A percentile compares a stretch with the other conserved stretches of the same genome.
Conservation (phyloP, 2,888 invertebrate species). For the Crossocerus cetratus region DNA sequence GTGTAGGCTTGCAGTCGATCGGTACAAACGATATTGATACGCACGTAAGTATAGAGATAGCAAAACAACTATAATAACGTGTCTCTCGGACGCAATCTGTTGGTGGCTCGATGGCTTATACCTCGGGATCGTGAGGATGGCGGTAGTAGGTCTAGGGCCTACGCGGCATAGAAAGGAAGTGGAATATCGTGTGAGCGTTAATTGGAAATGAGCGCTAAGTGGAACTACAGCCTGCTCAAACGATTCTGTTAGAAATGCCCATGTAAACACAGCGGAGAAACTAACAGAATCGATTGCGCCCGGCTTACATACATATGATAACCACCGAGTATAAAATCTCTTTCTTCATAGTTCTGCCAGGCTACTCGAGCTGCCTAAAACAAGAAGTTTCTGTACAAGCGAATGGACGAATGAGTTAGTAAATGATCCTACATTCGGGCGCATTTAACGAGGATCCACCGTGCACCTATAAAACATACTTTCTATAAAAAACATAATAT, state of each 20-base stretch:
- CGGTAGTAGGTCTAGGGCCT: no score
- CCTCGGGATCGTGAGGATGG: no score
- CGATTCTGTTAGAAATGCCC: no score
- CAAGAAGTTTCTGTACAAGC: not conserved
- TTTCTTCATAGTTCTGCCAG: not conserved
- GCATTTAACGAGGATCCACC: not conserved
- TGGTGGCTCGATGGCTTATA: constrained; percentile 1
- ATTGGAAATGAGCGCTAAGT: no score
- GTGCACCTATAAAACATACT: not conserved
- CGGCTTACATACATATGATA: no score
- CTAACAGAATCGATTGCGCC: no score
- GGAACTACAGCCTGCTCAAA: no score
- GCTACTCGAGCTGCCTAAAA: not conserved
- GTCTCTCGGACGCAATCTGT: constrained; percentile 45
- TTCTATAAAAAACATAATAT: not conserved
- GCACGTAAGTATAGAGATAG: constrained; percentile 9
- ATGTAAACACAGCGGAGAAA: no score
- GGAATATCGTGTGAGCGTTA: no score
- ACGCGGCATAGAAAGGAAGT: no score
- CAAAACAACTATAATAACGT: constrained; percentile 31
- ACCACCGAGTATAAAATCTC: not conserved
- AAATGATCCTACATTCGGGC: constrained; percentile 1
- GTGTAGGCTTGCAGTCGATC: constrained; percentile 13
- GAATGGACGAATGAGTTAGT: not conserved
- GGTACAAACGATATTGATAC: constrained; percentile 12